These are phyloP conservation scores for Burhinus oedicnemus DNA, from an alignment of 2,113 vertebrate genomes.

Conservation along the genomic window DNA sequence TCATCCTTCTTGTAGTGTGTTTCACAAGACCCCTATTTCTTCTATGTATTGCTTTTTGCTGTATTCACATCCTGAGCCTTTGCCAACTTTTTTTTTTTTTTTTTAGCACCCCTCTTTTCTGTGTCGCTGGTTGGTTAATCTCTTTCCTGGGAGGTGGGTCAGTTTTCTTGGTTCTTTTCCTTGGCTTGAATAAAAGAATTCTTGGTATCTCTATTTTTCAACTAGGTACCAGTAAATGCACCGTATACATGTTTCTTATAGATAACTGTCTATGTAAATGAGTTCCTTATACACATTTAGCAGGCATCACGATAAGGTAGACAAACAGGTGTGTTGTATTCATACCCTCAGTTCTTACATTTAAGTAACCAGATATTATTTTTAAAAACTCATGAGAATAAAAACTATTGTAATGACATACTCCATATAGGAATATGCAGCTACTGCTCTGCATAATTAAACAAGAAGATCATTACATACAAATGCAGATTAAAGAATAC, in stretches of 20 bases:
- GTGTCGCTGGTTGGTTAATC: neutral
- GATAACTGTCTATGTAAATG: neutral
- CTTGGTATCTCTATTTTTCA: neutral
- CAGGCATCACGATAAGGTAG: neutral
- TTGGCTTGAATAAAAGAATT: neutral
- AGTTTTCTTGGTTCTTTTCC: neutral
- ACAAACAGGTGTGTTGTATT: neutral
- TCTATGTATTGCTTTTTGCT: neutral
- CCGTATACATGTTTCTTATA: neutral
- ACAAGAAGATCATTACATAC: neutral
- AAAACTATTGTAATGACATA: neutral
- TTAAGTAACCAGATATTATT: neutral
- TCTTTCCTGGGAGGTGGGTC: neutral
- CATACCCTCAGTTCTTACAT: neutral
- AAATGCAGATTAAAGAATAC: neutral
- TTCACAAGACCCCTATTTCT: neutral
- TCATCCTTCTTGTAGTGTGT: neutral
- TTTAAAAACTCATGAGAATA: neutral
- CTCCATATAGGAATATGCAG: neutral
- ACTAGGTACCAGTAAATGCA: neutral
- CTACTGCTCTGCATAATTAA: neutral
- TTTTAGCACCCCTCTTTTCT: fast-evolving
- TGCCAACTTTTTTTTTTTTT: neutral
- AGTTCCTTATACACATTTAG: neutral
- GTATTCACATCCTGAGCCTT: neutral